These are phyloP conservation scores for Psephotus haematonotus DNA, from an alignment of 2,113 vertebrate genomes.

Conservation along the genomic window DNA sequence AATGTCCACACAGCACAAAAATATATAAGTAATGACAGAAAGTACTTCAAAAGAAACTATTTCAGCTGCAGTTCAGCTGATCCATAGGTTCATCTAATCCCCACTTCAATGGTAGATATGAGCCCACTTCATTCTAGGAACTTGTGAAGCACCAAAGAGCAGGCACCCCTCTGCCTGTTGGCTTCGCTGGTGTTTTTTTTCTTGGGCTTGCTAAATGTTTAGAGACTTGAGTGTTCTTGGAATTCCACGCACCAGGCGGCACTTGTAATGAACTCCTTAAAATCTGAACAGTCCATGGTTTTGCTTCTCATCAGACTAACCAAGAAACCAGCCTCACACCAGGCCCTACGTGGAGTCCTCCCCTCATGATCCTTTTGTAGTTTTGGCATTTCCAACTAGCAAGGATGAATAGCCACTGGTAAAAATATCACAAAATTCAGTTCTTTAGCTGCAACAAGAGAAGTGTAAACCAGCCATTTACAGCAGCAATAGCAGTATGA, in stretches of 20 bases:
- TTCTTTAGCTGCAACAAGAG: background rate
- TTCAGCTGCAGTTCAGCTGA: background rate
- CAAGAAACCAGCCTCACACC: background rate
- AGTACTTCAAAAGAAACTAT: conserved; percentile 1
- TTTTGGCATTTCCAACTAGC: background rate
- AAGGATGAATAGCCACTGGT: background rate
- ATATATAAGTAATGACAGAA: background rate
- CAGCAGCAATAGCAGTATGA: background rate
- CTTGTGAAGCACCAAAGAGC: background rate
- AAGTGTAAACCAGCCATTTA: background rate
- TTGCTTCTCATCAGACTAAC: background rate
- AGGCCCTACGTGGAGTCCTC: accelerated
- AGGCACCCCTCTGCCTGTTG: background rate
- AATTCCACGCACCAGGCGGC: background rate
- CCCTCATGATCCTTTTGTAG: background rate
- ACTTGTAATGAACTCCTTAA: background rate
- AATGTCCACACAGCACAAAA: background rate
- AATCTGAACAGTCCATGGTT: background rate
- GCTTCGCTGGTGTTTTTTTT: background rate
- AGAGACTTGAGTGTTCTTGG: background rate
- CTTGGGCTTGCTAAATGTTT: background rate
- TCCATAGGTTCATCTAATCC: background rate
- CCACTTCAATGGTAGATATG: background rate
- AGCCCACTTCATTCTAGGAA: background rate
- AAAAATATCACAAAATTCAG: background rate